A percentile compares a stretch with the other conserved stretches of the same genome.
phyloP scores from a whole-genome alignment of 2,113 vertebrate genomes.

The Calidris pugnax region DNA sequence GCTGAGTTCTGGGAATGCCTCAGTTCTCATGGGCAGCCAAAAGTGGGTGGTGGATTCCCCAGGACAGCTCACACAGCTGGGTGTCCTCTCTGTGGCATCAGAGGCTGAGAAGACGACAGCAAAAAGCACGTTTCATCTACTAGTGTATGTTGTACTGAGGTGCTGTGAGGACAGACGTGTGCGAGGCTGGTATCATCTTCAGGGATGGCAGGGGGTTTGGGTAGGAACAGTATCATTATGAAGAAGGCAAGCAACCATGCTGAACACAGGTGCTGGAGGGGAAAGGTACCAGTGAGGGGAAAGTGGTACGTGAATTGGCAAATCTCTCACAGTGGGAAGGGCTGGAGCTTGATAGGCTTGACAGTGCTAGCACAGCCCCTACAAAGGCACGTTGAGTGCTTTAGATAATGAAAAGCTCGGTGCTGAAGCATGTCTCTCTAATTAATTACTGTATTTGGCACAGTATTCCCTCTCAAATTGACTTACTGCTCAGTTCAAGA shows the following conservation, averaged over 20 bases:
- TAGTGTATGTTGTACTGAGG: not conserved
- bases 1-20: not conserved
- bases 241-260: not conserved
- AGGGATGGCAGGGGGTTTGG: not conserved
- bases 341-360: not conserved
- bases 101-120: not conserved
- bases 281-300: not conserved
- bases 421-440: not conserved
- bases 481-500: slow-evolving; percentile 22
- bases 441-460: slow-evolving; percentile 19
- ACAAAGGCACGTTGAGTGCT: rapidly evolving
- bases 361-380: not conserved
- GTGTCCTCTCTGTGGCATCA: not conserved
- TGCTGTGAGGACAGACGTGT: not conserved
- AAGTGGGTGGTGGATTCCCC: not conserved
- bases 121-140: not conserved
- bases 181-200: not conserved
- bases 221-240: not conserved
- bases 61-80: not conserved
- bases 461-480: not conserved
- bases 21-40: not conserved
- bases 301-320: not conserved
- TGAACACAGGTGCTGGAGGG: not conserved
- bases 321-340: not conserved
- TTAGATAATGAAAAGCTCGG: not conserved